Base-by-base conservation (phyloP, 1,140 invertebrate genomes). In the Drosophila kikkawai region DNA sequence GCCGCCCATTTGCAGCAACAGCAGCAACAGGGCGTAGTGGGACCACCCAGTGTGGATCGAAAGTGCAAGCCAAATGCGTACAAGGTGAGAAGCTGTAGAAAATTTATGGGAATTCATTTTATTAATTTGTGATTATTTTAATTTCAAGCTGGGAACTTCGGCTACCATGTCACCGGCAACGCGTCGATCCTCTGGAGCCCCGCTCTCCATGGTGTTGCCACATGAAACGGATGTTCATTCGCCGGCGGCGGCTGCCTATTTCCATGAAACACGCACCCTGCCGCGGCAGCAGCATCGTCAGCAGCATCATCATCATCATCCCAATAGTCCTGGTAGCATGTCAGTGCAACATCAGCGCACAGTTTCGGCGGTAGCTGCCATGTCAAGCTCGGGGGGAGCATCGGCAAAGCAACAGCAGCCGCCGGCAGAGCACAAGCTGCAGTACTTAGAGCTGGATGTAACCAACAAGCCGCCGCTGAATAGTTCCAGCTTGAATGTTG, bases 401-500 rank as follows among this genome's bases (percentile, higher is more conserved):
- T 7, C 19, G 19, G 61, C 57, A 8, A 90, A 91, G 19, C 77
- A 77, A 13, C 67, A 50, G 15, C 73, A 59, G 8, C 44, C 68
- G 9, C 26, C 70, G 44, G 68, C 92, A 7, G 82, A 91, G 57
- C 91, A 92, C 36, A 92, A 80, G 85, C 44, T 93, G 91, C 68
- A 97, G 82, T 97, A 97, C 93, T 94, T 97, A 47, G 96, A 97
- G 94, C 93, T 97, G 75, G 96, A 97, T 94, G 93, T 93, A 37
- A 76, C 91, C 39, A 93, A 92, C 59, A 87, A 91, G 13, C 92
- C 92, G 34, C 59, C 75, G 7, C 77, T 91, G 6, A 92, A 91
- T 65, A 71, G 85, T 7, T 79, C 91, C 26, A 92, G 86, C 58
- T 74, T 82, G 50, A 88, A 80, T 48, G 84, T 82, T 12, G 84